Evolutionary conservation across 1,140 invertebrate genomes (phyloP).

Genomic region (Drosophila guanche): DNA sequence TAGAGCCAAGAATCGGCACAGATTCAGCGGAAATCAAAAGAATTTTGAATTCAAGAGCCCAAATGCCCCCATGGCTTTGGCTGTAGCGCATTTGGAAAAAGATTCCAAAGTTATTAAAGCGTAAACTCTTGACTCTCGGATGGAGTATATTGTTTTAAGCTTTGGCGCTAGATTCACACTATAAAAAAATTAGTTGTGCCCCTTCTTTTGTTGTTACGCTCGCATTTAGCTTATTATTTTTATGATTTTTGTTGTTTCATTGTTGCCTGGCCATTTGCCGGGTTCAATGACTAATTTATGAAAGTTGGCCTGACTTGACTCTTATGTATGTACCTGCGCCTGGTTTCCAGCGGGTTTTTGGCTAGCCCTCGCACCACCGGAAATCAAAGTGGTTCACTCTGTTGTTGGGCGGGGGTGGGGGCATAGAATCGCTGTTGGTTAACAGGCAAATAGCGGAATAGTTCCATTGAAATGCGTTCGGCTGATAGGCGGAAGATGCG

Average conservation of each 20-base stretch:
- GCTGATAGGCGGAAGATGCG: neutral
- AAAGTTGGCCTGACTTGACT: constrained; percentile 67
- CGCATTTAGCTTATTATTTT: constrained; percentile 65
- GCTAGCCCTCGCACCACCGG: constrained; percentile 13
- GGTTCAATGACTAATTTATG: constrained; percentile 80
- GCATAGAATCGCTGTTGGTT: too few species aligned
- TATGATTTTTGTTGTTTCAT: constrained; percentile 32
- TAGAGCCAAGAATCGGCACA: too few species aligned
- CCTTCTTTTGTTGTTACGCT: constrained; percentile 47
- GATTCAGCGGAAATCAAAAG: too few species aligned
- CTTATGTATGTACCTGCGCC: constrained; percentile 31
- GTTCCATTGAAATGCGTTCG: neutral
- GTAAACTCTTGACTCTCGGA: constrained; percentile 61
- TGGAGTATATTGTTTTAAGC: constrained; percentile 73
- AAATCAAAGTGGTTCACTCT: constrained; percentile 39
- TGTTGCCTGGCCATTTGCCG: constrained; percentile 30
- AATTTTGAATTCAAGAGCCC: too few species aligned
- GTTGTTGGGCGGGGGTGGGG: too few species aligned
- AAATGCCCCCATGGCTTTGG: neutral
- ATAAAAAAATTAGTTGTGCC: constrained; percentile 67
- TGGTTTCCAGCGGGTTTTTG: neutral
- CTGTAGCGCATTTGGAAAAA: neutral
- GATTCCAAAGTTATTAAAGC: constrained; percentile 70
- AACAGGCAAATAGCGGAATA: constrained; percentile 20
- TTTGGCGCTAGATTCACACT: constrained; percentile 67